Conservation (phyloP, 2,113 vertebrate species). For the Echinops telfairi region DNA sequence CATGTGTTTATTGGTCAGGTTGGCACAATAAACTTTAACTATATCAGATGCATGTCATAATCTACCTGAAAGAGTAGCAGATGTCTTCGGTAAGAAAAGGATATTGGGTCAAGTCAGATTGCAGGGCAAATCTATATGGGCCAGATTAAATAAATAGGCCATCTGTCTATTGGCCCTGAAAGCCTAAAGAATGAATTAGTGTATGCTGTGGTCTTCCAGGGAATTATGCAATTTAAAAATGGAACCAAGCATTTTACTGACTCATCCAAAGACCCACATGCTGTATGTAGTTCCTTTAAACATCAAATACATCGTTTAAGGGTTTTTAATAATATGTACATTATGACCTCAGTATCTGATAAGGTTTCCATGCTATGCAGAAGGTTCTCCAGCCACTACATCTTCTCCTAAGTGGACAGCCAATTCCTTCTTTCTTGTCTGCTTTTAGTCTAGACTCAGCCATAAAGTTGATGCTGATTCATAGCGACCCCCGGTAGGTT, state of each 20-base stretch:
- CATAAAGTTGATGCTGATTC: no score
- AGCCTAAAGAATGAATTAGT: conserved; percentile 12
- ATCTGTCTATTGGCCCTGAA: background rate
- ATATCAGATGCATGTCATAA: no score
- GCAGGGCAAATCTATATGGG: background rate
- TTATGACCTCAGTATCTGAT: background rate
- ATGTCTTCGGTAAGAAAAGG: no score
- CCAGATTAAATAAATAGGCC: conserved; percentile 59
- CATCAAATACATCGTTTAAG: background rate
- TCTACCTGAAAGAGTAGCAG: no score
- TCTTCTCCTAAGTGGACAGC: no score
- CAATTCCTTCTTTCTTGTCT: no score
- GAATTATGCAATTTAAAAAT: conserved; percentile 27
- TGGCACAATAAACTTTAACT: no score
- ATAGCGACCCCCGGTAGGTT: no score
- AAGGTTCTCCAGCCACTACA: no score
- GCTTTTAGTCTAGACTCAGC: no score
- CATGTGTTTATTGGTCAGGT: no score
- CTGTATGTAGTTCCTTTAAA: conserved; percentile 23
- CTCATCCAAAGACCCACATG: conserved; percentile 5
- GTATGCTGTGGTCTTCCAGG: conserved; percentile 20
- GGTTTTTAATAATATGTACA: background rate
- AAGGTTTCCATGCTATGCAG: background rate
- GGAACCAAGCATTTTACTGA: conserved; percentile 31
- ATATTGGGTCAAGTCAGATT: no score